Conservation (phyloP, 2,797 vertebrate genomes). For the Staurois parvus region DNA sequence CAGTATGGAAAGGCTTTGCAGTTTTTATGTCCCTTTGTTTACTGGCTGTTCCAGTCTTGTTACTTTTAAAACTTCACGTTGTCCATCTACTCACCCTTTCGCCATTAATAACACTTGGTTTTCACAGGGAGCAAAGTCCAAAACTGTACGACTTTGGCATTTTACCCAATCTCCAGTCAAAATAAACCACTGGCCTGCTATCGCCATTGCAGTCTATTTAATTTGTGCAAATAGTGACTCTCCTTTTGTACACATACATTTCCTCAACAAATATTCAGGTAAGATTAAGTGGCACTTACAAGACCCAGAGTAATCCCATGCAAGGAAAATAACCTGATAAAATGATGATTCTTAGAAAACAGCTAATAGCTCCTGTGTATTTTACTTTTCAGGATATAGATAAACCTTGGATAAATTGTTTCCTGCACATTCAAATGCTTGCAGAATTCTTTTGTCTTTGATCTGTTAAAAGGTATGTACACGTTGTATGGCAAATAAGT, state of each 20-base stretch:
- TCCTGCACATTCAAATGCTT: slow-evolving; percentile 23
- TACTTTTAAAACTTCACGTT: slow-evolving; percentile 28
- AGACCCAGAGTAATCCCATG: slow-evolving; percentile 45
- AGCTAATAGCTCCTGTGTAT: slow-evolving; percentile 43
- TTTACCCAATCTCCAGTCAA: slow-evolving; percentile 59
- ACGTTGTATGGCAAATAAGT: background rate
- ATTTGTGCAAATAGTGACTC: slow-evolving; percentile 56
- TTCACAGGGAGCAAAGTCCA: slow-evolving; percentile 42
- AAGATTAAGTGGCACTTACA: slow-evolving; percentile 57
- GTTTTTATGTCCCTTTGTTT: slow-evolving; percentile 14
- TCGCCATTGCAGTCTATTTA: slow-evolving; percentile 45
- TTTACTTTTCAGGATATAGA: slow-evolving; percentile 38
- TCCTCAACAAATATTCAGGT: slow-evolving; percentile 56
- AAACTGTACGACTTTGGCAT: slow-evolving; percentile 16
- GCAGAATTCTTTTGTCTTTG: slow-evolving; percentile 20
- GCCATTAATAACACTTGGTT: slow-evolving; percentile 48
- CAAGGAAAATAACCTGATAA: slow-evolving; percentile 48
- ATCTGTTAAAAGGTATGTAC: slow-evolving; percentile 1
- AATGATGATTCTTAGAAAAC: slow-evolving; percentile 34
- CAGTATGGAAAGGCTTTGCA: slow-evolving; percentile 19
- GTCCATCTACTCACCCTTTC: slow-evolving; percentile 4
- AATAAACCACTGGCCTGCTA: slow-evolving; percentile 55
- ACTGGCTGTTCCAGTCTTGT: slow-evolving; percentile 7
- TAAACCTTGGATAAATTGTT: slow-evolving; percentile 22
- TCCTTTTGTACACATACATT: slow-evolving; percentile 59